Base-by-base conservation (phyloP, 2,888 invertebrate species). In the Heliconius hortense region DNA sequence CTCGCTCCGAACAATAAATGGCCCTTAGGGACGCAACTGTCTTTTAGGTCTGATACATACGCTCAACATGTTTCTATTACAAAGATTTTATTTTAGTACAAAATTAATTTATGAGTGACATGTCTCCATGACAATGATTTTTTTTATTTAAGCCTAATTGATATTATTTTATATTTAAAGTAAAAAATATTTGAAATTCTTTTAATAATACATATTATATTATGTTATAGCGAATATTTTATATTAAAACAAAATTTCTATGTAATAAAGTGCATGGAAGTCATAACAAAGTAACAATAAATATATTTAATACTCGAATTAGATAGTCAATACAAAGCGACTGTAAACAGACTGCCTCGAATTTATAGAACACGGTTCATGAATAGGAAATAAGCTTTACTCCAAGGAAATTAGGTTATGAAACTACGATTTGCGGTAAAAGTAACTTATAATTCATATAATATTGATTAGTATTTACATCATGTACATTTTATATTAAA, bases 1-100 rank as follows among this genome's bases (percentile, higher is more conserved):
- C 88, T 89, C 88, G 86, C 87, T 87, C 86, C 85, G 88, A 87
- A 90, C 89, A 91, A 92, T 92, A 91, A 92, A 92, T 89, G 87
- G 86, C 85, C 88, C 83, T 88, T 83, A 84, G 85, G 82, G 87
- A 88, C 85, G 86, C 83, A 86, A 88, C 86, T 87, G 86, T 87
- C 86, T 80, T 81, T 89, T 86, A 80, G 79, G 80, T 73, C 76
- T 74, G 70, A 74, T 76, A 83, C 83, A 84, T 85, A 87, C 73
- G 74, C 63, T 48, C 66, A 70, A 75, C 71, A 67, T 73, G 73
- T 74, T 31, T 28, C 43, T 62, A 8, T 68, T 60, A 62, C 24
- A 35, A 39, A 1, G 24, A 35, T 39, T 28, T 39, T 39, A 60
- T 70, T 59, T 70, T 59, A 60, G 60, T 70, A 39, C 4, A 1